Percentiles rank a stretch among this genome's conserved stretches.
Conservation (phyloP, 2,113 vertebrate species). For the Oreotrochilus melanogaster region DNA sequence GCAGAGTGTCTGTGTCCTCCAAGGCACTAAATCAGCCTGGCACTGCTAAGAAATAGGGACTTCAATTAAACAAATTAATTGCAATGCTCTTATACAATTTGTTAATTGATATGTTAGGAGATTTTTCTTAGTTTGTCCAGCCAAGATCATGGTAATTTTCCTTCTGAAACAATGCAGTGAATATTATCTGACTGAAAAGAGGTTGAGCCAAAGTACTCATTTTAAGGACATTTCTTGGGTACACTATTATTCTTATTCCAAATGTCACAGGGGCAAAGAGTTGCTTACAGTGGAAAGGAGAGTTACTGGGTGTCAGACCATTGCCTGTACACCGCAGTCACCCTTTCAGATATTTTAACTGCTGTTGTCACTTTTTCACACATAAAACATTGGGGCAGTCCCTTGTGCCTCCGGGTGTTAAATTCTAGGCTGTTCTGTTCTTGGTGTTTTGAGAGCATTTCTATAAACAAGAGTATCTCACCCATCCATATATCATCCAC, state of each 20-base stretch:
- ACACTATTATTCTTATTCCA: neutral
- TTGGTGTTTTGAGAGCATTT: neutral
- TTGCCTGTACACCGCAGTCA: neutral
- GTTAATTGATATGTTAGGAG: neutral
- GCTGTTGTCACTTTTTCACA: neutral
- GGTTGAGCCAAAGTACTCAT: neutral
- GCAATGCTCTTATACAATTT: neutral
- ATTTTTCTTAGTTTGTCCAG: conserved; percentile 4
- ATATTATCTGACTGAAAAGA: neutral
- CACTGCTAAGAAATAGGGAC: neutral
- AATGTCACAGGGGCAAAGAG: neutral
- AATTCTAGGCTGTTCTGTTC: neutral
- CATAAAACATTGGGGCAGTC: neutral
- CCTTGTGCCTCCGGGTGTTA: neutral
- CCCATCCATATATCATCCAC: neutral
- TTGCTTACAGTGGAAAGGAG: neutral
- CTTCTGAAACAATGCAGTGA: neutral
- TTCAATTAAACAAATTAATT: conserved; percentile 53
- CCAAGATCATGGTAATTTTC: conserved; percentile 9
- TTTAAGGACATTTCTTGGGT: neutral
- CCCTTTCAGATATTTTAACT: neutral
- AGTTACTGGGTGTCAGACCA: neutral
- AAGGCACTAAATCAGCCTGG: conserved; percentile 29
- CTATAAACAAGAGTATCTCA: neutral
- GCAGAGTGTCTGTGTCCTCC: neutral